Evolutionary conservation across 2,797 vertebrate species (phyloP), one percentile per base, ranked within the genome.

Genomic region (Coregonus ussuriensis): DNA sequence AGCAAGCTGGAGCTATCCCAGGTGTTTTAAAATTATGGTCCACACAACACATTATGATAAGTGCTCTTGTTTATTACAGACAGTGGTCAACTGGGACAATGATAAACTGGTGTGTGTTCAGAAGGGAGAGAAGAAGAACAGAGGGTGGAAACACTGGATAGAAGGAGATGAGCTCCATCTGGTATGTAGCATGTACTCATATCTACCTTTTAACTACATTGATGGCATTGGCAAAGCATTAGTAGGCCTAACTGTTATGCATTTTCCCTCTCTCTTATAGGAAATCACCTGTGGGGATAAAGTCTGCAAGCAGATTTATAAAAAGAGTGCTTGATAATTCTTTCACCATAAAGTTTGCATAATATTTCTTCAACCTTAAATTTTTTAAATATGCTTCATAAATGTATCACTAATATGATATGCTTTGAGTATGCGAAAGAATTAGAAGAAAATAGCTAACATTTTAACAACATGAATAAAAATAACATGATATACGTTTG

Each of bases 131-230:
- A 97, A 97, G 90, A 94, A 91, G 75, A 95, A 96, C 87, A 86
- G 96, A 78, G 96, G 96, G 0, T 98, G 96, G 97, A 94, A 84
- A 65, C 97, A 98, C 53, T 98, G 97, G 97, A 91, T 97, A 3
- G 84, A 97, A 78, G 96, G 93, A 79, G 94, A 95, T 5, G 77
- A 93, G 53, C 95, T 98, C 54, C 88, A 96, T 74, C 87, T 97
- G 95, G 96, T 98, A 94, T 11, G 80, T 35, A 56, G 3, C 37
- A 25, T 74, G 6, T 21, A 13, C 41, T 65, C 41, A 29, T 16
- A 18, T 25, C 67, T 14, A 16, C 66, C 13, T 79, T 37, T 35
- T 71, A 6, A 62, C 3, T 3, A 47, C 25, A 41, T 52, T 62
- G 13, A 3, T 25, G 59, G 31, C 25, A 75, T 71, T 37, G n/a